Conservation (phyloP, 2,113 vertebrate genomes). For the Sander lucioperca region DNA sequence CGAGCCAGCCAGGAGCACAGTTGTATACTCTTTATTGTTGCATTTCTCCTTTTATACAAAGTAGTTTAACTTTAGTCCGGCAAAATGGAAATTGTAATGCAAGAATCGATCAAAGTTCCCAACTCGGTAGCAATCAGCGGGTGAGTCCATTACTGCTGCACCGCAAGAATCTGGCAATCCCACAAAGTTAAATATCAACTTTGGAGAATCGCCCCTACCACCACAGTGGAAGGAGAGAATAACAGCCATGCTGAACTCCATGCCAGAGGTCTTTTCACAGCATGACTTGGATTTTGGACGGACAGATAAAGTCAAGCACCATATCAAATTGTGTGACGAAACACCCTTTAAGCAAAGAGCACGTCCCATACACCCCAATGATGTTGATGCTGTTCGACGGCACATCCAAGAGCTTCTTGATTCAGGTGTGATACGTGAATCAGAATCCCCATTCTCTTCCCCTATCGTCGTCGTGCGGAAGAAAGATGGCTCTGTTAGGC, state of each 20-base stretch:
- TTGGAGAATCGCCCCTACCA: background rate
- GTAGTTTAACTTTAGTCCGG: too few relatives aligned
- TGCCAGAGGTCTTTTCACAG: slow-evolving; percentile 4
- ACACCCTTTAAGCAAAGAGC: slow-evolving; percentile 1
- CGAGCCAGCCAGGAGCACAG: too few relatives aligned
- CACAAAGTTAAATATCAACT: background rate
- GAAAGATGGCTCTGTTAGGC: background rate
- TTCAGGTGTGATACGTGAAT: background rate
- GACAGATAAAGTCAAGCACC: slow-evolving; percentile 10
- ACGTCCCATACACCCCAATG: background rate
- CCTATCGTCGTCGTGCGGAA: slow-evolving; percentile 31
- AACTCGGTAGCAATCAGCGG: too few relatives aligned
- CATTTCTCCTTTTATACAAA: too few relatives aligned
- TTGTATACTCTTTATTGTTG: too few relatives aligned
- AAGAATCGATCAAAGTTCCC: too few relatives aligned
- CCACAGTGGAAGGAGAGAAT: background rate
- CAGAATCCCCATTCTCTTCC: slow-evolving; percentile 14
- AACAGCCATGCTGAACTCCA: background rate
- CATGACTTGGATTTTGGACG: slow-evolving; percentile 30
- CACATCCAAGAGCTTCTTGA: background rate
- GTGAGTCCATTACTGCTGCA: too few relatives aligned
- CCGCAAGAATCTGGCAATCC: too few relatives aligned
- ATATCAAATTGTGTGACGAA: slow-evolving; percentile 16
- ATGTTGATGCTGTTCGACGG: slow-evolving; percentile 1
- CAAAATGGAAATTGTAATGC: too few relatives aligned